Percentiles rank a stretch among this genome's conserved stretches.
Evolutionary conservation across 2,797 vertebrate genomes (phyloP).

Genomic region (Thalassophryne amazonica): DNA sequence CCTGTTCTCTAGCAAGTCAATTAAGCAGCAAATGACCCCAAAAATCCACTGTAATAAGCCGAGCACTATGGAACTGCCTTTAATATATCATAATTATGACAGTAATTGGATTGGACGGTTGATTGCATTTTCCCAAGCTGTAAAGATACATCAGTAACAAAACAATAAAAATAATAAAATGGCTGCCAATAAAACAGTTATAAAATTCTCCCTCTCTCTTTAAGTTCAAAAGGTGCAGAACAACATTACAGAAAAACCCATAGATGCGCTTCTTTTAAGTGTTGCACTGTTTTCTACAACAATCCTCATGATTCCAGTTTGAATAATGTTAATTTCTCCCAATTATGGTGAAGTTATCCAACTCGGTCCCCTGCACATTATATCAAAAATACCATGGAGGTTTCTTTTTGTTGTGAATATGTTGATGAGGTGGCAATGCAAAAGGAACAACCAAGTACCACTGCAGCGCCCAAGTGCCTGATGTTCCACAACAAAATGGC

Average conservation of each 20-base stretch:
- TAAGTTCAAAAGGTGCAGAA: neutral
- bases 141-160: conserved; percentile 42
- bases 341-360: neutral
- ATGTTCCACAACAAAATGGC: neutral
- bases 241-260: neutral
- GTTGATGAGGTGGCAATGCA: neutral
- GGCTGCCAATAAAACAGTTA: conserved; percentile 22
- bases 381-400: neutral
- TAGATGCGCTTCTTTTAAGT: neutral
- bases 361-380: conserved; percentile 1
- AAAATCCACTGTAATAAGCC: conserved; percentile 71
- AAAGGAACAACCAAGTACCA: neutral
- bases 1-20: conserved; percentile 71
- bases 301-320: neutral
- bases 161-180: conserved; percentile 45
- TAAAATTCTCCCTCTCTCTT: conserved; percentile 29
- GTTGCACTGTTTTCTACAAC: neutral
- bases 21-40: conserved; percentile 82
- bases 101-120: conserved; percentile 73
- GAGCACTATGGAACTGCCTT: conserved; percentile 63
- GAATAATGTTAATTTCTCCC: neutral
- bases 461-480: neutral
- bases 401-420: neutral
- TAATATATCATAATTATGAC: conserved; percentile 79
- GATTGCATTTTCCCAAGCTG: conserved; percentile 60